Evolutionary conservation across 2,888 invertebrate species (phyloP), one percentile per base, ranked within the genome.

Genomic region (Brachypalpus laphriformis): DNA sequence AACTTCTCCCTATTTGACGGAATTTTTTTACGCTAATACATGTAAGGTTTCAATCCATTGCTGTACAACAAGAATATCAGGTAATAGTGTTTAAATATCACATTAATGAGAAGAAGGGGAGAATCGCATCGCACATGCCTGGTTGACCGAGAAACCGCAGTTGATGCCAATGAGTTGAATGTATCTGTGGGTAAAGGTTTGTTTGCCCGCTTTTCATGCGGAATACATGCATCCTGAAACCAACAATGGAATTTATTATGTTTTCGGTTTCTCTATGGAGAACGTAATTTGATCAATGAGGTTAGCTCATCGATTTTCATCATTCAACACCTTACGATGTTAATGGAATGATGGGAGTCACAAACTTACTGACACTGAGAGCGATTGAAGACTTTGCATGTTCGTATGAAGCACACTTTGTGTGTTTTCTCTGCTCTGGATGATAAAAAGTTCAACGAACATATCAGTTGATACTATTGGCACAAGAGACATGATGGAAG

Each of bases 301-400:
- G 45, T 34, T n/a, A 56, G 68, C 63, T 81, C 74, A 75, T 81
- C 70, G 81, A 75, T 75, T 70, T 63, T 34, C 68, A 80, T 70
- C 63, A 70, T 74, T 74, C 70, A 83, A 83, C 83, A 83, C 83
- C 83, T 83, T 83, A 74, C 80, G 68, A 80, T 57, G 74, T 66
- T 25, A 72, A 45, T 56, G 49, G 28, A 47, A 59, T 34, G 8
- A 28, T n/a, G 51, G 65, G 37, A 18, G 66, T 16, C 9, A 54
- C 56, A 72, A 47, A 65, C 57, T 71, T 82, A 78, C 45, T 72
- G 77, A 77, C 82, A 71, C 65, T 66, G 25, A 25, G 18, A 20
- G 11, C 34, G n/a, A 37, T 47, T 54, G 25, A 25, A n/a, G 16
- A 59, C 56, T 61, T 70, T n/a, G 45, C 49, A 61, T 61, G 25